Evolutionary conservation across 64 coral and sea anemone genomes (phyloP).

Genomic region (Porites australiensis): DNA sequence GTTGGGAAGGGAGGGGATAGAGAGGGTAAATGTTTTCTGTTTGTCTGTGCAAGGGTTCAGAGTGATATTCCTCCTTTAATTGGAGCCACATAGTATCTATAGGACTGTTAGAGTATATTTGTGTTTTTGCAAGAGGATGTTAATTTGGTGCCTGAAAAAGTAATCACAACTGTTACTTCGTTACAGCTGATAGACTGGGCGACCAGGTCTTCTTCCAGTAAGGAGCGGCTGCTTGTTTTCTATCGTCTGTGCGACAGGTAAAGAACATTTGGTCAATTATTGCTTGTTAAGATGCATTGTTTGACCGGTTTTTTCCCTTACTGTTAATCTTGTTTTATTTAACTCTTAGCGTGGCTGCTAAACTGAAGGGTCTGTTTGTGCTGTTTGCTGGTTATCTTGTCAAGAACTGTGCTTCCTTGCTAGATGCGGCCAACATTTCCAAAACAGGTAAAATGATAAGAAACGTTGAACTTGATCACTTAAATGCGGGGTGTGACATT

Average conservation of each 20-base stretch:
- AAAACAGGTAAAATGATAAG: conserved; percentile 97
- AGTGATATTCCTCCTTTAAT: too few species aligned
- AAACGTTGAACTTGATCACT: background rate
- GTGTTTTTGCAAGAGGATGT: too few species aligned
- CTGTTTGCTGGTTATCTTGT: conserved; percentile 97
- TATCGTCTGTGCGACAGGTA: conserved; percentile 91
- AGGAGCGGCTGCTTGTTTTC: conserved; percentile 82
- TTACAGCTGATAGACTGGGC: conserved; percentile 93
- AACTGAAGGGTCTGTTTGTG: conserved; percentile 90
- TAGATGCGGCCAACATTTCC: conserved; percentile 76
- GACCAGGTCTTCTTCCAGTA: conserved; percentile 66
- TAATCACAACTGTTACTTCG: background rate
- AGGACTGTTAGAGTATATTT: too few species aligned
- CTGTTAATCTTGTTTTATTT: background rate
- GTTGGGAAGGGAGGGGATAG: too few species aligned
- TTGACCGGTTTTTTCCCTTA: background rate
- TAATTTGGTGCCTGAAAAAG: background rate
- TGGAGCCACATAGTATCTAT: too few species aligned
- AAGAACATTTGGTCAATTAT: background rate
- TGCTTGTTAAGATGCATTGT: background rate
- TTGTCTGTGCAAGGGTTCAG: too few species aligned
- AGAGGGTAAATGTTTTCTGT: too few species aligned
- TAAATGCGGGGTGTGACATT: too few species aligned
- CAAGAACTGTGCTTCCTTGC: conserved; percentile 88
- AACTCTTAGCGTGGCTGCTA: conserved; percentile 82